Evolutionary conservation across 2,888 invertebrate species (phyloP).

Genomic region (Xanthia togata): DNA sequence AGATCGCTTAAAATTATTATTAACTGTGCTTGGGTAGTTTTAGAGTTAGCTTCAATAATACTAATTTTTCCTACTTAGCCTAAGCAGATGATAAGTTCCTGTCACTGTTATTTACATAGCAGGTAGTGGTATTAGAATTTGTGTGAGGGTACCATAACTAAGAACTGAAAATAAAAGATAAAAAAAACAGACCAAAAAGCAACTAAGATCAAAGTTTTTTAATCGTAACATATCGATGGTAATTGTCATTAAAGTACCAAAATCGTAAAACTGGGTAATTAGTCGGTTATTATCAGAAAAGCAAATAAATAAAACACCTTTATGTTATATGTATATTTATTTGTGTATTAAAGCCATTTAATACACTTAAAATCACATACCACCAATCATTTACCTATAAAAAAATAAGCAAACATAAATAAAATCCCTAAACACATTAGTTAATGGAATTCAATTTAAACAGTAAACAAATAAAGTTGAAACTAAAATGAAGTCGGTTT

Average conservation of each 20-base stretch:
- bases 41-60: no score
- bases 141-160: no score
- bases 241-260: not conserved
- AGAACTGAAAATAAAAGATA: no score
- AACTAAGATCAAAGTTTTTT: no score
- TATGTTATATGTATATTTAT: not conserved
- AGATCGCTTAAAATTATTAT: no score
- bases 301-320: not conserved
- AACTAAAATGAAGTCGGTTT: slow-evolving; percentile 35
- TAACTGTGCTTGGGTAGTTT: no score
- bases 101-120: no score
- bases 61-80: no score
- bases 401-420: slow-evolving; percentile 33
- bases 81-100: no score
- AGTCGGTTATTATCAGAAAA: not conserved
- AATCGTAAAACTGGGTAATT: not conserved
- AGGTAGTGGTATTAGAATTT: no score
- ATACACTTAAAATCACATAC: not conserved
- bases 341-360: not conserved
- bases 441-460: slow-evolving; percentile 46
- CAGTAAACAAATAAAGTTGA: slow-evolving; percentile 47
- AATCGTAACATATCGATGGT: not conserved
- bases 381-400: slow-evolving; percentile 15
- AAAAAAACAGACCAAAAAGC: no score
- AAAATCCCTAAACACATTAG: slow-evolving; percentile 5